Evolutionary conservation across 2,113 vertebrate species (phyloP).

Genomic region (Bombycilla garrulus): DNA sequence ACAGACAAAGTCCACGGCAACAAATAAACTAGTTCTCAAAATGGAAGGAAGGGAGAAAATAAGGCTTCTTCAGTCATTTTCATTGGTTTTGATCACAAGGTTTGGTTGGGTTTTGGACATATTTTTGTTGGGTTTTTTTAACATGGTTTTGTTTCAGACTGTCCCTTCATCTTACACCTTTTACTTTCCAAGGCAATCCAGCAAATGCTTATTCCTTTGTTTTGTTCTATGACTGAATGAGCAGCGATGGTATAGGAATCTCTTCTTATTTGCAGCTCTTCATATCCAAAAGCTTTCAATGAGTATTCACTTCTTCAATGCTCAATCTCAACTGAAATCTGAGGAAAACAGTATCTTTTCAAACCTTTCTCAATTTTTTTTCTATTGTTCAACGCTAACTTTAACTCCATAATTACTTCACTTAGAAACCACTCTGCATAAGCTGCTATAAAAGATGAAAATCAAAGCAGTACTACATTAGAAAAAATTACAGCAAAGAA

Average conservation of each 20-base stretch:
- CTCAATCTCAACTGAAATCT: neutral
- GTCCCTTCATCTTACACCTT: neutral
- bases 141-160: neutral
- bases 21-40: neutral
- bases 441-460: neutral
- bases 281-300: neutral
- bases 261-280: neutral
- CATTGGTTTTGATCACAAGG: neutral
- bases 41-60: neutral
- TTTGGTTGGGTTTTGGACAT: neutral
- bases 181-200: neutral
- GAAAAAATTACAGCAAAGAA: neutral
- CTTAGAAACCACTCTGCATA: neutral
- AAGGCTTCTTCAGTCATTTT: accelerated
- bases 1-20: neutral
- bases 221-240: neutral
- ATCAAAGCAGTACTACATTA: neutral
- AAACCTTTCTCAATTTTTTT: neutral
- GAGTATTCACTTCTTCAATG: neutral
- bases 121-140: accelerated
- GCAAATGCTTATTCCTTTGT: neutral
- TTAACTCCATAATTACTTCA: neutral
- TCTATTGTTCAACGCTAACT: neutral
- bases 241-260: neutral
- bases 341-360: neutral